phyloP scores from a whole-genome alignment of 2,888 invertebrate species.

The Lottia scabra region DNA sequence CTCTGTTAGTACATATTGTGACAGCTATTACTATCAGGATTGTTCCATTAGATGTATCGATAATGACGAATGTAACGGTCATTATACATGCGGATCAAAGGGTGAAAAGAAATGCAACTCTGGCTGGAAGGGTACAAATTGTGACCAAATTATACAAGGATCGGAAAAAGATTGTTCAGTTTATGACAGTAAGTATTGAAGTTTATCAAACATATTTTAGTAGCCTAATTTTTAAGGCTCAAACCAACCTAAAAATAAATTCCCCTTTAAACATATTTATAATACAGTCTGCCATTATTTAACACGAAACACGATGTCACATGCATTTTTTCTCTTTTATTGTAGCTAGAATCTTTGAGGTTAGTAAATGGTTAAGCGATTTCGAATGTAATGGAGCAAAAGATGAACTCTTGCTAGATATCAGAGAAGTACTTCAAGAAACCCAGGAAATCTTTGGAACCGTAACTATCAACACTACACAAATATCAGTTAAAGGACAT shows the following conservation, averaged over 20 bases:
- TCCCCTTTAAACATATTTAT: no score
- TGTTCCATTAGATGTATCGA: slow-evolving; percentile 12
- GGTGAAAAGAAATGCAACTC: slow-evolving; percentile 6
- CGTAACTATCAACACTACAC: background rate
- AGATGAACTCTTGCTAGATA: background rate
- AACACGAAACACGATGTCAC: no score
- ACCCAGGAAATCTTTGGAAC: background rate
- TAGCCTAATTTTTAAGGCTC: no score
- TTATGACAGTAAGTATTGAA: slow-evolving; percentile 1
- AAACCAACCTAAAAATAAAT: no score
- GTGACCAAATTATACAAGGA: slow-evolving; percentile 8
- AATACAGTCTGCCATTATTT: no score
- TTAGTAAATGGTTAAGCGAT: background rate
- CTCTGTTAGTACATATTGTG: slow-evolving; percentile 7
- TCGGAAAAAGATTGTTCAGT: slow-evolving; percentile 8
- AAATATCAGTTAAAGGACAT: background rate
- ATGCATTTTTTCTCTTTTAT: no score
- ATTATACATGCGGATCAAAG: slow-evolving; percentile 7
- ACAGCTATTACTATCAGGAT: slow-evolving; percentile 8
- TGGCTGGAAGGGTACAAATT: slow-evolving; percentile 7
- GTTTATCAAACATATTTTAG: no score
- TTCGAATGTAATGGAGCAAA: background rate
- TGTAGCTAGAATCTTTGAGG: background rate
- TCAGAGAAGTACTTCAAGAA: background rate
- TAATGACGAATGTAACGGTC: slow-evolving; percentile 10